Conservation (phyloP, 2,888 invertebrate species). For the Sesia bembeciformis region DNA sequence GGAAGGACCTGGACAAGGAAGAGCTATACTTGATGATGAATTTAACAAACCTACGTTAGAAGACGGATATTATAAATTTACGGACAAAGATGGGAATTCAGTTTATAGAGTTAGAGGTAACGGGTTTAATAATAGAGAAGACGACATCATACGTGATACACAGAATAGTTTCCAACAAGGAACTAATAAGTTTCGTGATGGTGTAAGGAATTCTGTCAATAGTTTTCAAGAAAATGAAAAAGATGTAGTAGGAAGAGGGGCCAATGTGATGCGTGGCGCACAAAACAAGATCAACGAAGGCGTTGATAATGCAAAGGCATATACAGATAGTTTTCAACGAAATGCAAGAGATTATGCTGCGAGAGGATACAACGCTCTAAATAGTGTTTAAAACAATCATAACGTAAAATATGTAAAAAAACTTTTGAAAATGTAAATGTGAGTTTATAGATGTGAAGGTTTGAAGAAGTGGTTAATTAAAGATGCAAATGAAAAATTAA, state of each 20-base stretch:
- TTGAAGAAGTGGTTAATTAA: neutral
- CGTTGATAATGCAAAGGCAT: too few species aligned
- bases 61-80: neutral
- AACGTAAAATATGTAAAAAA: too few species aligned
- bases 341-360: neutral
- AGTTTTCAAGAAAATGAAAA: neutral
- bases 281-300: too few species aligned
- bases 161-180: too few species aligned
- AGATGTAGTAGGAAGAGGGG: neutral
- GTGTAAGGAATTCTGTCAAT: neutral
- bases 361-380: neutral
- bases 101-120: neutral
- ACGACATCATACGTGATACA: neutral
- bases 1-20: neutral
- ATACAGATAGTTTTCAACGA: neutral
- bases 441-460: neutral
- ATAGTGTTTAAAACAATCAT: neutral
- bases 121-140: neutral
- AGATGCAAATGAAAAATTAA: neutral
- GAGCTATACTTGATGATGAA: neutral
- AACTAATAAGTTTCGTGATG: too few species aligned
- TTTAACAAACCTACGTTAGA: neutral
- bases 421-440: too few species aligned
- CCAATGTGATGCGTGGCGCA: neutral
- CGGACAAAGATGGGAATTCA: neutral